A percentile compares a stretch with the other conserved stretches of the same genome.
Conservation (phyloP, 2,888 invertebrate species). For the Hermaeophaga mercurialis region DNA sequence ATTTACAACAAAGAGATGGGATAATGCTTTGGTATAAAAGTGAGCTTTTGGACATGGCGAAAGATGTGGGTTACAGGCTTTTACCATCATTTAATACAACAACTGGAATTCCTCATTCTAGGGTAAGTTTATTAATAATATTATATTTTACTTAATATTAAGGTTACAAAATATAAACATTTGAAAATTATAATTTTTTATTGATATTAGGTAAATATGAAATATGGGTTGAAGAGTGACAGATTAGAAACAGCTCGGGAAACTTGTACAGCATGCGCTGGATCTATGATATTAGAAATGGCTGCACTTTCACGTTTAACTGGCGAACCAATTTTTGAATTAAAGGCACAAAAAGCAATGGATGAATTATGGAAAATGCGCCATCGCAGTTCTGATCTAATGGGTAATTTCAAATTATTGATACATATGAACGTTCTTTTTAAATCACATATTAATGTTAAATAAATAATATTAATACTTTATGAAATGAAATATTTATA, state of each 20-base stretch:
- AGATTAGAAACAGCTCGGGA: slow-evolving; percentile 78
- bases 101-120: slow-evolving; percentile 96
- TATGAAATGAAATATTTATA: no score
- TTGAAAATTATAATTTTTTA: not conserved
- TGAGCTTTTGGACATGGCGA: slow-evolving; percentile 87
- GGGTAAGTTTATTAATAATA: slow-evolving; percentile 62
- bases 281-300: slow-evolving; percentile 97
- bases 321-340: slow-evolving; percentile 90
- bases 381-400: slow-evolving; percentile 87
- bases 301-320: slow-evolving; percentile 93
- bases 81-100: slow-evolving; percentile 98
- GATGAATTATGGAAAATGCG: slow-evolving; percentile 94
- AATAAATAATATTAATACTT: no score
- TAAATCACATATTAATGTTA: no score
- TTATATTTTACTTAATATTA: no score
- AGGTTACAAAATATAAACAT: no score
- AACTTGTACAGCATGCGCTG: slow-evolving; percentile 98
- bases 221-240: slow-evolving; percentile 79
- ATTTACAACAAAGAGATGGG: slow-evolving; percentile 76
- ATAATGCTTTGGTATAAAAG: slow-evolving; percentile 84
- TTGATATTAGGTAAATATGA: slow-evolving; percentile 72
- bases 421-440: not conserved
- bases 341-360: slow-evolving; percentile 95
- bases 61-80: slow-evolving; percentile 88
- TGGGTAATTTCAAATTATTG: slow-evolving; percentile 70